A percentile compares a stretch with the other conserved stretches of the same genome.
Evolutionary conservation across 2,113 vertebrate genomes (phyloP).

Genomic region (Ivindomyrus marchei): DNA sequence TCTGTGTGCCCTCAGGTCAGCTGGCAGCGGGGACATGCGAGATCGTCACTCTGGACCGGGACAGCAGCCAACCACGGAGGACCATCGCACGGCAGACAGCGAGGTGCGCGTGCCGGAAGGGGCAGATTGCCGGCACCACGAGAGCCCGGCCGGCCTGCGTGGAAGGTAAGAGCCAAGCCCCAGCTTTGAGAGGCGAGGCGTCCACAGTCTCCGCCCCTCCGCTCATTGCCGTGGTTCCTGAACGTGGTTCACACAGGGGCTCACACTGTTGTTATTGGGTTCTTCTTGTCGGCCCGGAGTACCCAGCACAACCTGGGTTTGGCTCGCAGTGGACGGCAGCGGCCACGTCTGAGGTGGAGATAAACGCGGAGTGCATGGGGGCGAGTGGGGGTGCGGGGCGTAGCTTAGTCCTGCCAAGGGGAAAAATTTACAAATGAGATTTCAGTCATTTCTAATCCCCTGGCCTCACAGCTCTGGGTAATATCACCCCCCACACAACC

Average conservation of each 20-base stretch:
- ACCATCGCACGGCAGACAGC: slow-evolving; percentile 98
- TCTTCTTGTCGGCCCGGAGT: neutral
- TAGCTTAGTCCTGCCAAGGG: neutral
- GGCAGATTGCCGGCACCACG: slow-evolving; percentile 96
- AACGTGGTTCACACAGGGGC: neutral
- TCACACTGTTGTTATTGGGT: neutral
- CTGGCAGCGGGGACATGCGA: slow-evolving; percentile 77
- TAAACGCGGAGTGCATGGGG: neutral
- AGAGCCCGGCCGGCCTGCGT: slow-evolving; percentile 95
- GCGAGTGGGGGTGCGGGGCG: neutral
- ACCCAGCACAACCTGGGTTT: neutral
- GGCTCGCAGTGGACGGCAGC: neutral
- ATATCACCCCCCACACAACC: slow-evolving; percentile 27
- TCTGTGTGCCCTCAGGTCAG: slow-evolving; percentile 60
- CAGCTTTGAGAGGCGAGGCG: neutral
- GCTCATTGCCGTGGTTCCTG: neutral
- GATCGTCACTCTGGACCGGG: slow-evolving; percentile 93
- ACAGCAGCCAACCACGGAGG: slow-evolving; percentile 96
- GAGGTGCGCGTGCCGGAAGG: slow-evolving; percentile 96
- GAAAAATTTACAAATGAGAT: slow-evolving; percentile 49
- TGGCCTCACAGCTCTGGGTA: slow-evolving; percentile 43
- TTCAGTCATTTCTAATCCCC: slow-evolving; percentile 62
- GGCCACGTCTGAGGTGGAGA: neutral
- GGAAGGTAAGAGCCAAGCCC: slow-evolving; percentile 56
- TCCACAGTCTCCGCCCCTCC: neutral